Evolutionary conservation across 2,888 invertebrate genomes (phyloP).

Genomic region (Cloeon dipterum): DNA sequence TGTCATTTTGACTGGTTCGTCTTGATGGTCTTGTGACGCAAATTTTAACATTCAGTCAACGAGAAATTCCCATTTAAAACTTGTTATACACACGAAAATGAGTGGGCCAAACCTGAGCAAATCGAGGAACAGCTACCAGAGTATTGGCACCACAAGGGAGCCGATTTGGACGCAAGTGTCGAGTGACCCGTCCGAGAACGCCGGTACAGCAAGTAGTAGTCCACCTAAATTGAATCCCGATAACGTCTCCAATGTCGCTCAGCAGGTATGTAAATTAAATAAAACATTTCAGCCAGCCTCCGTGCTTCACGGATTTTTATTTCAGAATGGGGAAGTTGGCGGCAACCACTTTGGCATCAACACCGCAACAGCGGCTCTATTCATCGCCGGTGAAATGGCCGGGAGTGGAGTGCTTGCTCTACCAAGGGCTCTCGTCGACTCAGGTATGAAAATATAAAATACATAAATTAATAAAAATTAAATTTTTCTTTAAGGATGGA

Average conservation of each 20-base stretch:
- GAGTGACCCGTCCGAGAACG: no score
- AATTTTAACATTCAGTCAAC: no score
- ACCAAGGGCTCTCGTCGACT: conserved; percentile 34
- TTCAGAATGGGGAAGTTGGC: conserved; percentile 2
- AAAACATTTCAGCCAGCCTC: neutral
- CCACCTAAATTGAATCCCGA: no score
- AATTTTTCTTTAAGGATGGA: conserved; percentile 29
- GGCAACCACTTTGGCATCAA: conserved; percentile 14
- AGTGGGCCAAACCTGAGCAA: no score
- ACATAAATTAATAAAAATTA: neutral
- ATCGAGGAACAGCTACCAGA: conserved; percentile 10
- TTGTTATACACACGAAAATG: no score
- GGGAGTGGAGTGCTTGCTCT: conserved; percentile 47
- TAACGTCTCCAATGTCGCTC: no score
- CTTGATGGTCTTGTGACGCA: no score
- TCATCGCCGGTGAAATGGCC: conserved; percentile 46
- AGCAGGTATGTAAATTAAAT: no score
- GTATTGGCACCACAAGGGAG: conserved; percentile 10
- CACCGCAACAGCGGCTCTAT: conserved; percentile 28
- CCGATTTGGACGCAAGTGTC: conserved; percentile 15
- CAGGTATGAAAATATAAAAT: conserved; percentile 22
- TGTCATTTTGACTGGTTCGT: no score
- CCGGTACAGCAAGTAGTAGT: no score
- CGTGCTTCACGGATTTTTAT: conserved; percentile 1
- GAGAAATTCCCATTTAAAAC: no score